These are phyloP conservation scores for Masnerella sp. DNA, from an alignment of 2,888 invertebrate genomes.

Conservation along the genomic window DNA sequence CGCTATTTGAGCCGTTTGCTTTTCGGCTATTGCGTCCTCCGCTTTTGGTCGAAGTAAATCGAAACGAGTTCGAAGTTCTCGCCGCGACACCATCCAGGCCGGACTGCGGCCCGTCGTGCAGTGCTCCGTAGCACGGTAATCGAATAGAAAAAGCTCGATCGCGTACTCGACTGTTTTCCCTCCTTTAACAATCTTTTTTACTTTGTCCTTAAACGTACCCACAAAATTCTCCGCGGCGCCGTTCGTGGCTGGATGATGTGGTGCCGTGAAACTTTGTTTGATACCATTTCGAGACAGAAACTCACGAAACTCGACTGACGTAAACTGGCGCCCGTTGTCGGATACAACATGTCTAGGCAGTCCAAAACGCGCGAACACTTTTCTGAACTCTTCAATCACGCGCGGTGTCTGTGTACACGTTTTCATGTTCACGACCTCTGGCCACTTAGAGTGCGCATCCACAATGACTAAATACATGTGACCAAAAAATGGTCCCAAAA, in stretches of 20 bases:
- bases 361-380: conserved; percentile 52
- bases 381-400: conserved; percentile 15
- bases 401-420: conserved; percentile 13
- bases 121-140: conserved; percentile 23
- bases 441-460: conserved; percentile 40
- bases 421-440: conserved; percentile 31
- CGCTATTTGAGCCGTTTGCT: conserved; percentile 8
- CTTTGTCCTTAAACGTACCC: conserved; percentile 12
- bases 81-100: conserved; percentile 13
- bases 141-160: conserved; percentile 18
- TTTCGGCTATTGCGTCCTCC: background rate
- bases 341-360: conserved; percentile 30
- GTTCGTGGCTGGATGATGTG: conserved; percentile 13
- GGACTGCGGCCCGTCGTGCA: conserved; percentile 26
- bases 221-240: too few relatives aligned
- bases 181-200: conserved; percentile 7
- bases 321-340: conserved; percentile 1
- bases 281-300: conserved; percentile 2
- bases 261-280: conserved; percentile 9
- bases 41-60: conserved; percentile 18
- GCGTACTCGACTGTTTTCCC: conserved; percentile 1
- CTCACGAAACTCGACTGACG: background rate
- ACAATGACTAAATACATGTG: conserved; percentile 47
- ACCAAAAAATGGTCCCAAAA: conserved; percentile 29
- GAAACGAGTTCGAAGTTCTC: conserved; percentile 25